Conservation (phyloP, 2,888 invertebrate species). For the Rhagium mordax region DNA sequence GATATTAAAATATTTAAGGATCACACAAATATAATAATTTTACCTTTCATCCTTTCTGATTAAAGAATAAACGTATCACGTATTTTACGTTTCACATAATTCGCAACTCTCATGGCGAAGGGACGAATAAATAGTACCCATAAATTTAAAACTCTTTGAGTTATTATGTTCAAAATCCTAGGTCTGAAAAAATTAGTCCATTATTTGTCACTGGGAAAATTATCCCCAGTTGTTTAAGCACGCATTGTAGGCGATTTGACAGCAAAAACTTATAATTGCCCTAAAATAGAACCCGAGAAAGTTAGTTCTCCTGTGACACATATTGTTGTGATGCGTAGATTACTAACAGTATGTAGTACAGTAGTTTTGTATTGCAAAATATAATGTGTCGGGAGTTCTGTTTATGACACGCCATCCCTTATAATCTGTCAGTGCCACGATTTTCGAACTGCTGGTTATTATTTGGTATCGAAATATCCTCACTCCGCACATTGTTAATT, state of each 20-base stretch:
- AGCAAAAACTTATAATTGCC: background rate
- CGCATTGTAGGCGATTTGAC: background rate
- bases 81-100: too few species aligned
- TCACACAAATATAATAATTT: too few species aligned
- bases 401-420: constrained; percentile 25
- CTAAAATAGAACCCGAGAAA: background rate
- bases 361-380: constrained; percentile 17
- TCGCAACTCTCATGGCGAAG: too few species aligned
- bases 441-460: constrained; percentile 9
- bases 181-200: background rate
- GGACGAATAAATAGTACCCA: too few species aligned
- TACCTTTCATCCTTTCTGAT: too few species aligned
- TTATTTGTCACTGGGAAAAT: background rate
- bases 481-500: constrained; percentile 13
- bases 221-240: background rate
- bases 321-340: constrained; percentile 27
- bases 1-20: too few species aligned
- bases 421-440: constrained; percentile 27
- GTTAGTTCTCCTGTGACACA: constrained; percentile 16
- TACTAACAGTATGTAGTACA: constrained; percentile 8
- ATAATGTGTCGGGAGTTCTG: constrained; percentile 8
- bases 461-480: constrained; percentile 17
- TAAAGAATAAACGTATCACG: too few species aligned
- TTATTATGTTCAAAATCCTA: too few species aligned
- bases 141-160: too few species aligned